phyloP scores from a whole-genome alignment of 2,797 vertebrate species.

The Clarias fuscus region DNA sequence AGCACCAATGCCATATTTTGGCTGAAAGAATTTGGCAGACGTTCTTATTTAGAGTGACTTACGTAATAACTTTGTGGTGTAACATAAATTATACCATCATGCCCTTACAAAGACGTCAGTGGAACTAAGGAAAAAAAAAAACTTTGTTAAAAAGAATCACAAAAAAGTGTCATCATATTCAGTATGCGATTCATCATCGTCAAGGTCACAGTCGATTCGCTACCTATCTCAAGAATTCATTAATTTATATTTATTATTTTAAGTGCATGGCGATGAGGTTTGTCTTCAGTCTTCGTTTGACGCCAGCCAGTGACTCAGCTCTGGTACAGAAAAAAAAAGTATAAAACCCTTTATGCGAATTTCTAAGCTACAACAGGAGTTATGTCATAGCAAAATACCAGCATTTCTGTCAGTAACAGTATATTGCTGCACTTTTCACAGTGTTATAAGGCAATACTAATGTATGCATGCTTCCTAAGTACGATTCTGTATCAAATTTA shows the following conservation, averaged over 20 bases:
- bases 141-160: neutral
- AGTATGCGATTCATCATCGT: neutral
- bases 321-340: neutral
- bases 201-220: neutral
- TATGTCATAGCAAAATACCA: neutral
- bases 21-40: neutral
- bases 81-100: neutral
- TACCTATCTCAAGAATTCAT: neutral
- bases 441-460: constrained; percentile 2
- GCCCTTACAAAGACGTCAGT: neutral
- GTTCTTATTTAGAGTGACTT: neutral
- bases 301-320: neutral
- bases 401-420: neutral
- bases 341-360: no score
- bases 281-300: neutral
- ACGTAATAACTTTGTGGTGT: neutral
- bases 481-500: constrained; percentile 5
- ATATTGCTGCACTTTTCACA: no score
- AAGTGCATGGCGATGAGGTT: neutral
- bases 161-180: neutral
- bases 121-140: neutral
- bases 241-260: neutral
- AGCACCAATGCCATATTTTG: no score
- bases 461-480: neutral
- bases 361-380: neutral